These are phyloP conservation scores for Calcarius lapponicus DNA, from an alignment of 2,797 vertebrate genomes.

Conservation along the genomic window DNA sequence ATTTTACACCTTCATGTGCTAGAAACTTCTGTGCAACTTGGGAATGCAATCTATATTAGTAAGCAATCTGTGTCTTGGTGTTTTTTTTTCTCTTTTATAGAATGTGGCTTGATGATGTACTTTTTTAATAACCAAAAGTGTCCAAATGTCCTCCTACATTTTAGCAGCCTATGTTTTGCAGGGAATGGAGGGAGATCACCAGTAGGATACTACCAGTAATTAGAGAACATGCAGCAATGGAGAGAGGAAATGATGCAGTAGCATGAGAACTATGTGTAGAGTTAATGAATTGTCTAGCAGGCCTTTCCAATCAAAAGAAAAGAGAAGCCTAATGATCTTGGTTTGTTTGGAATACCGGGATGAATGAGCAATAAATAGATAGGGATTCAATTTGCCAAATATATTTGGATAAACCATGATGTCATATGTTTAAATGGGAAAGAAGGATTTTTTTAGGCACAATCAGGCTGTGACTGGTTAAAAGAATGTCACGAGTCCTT, in stretches of 20 bases:
- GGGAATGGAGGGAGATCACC: neutral
- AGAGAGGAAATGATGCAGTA: neutral
- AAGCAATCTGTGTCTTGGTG: neutral
- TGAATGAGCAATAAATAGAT: neutral
- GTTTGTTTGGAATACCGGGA: neutral
- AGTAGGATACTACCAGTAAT: neutral
- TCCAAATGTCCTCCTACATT: neutral
- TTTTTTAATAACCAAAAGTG: neutral
- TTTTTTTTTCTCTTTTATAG: neutral
- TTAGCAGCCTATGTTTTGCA: neutral
- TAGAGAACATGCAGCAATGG: neutral
- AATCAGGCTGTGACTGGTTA: neutral
- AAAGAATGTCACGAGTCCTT: accelerated
- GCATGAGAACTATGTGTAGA: neutral
- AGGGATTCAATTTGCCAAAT: neutral
- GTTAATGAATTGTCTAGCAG: neutral
- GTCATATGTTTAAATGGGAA: neutral
- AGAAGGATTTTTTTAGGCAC: neutral
- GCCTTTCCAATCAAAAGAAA: neutral
- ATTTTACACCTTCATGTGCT: neutral
- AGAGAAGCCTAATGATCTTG: neutral
- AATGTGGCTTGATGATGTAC: neutral
- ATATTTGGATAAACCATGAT: neutral
- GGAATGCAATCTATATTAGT: neutral
- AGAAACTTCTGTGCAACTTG: neutral